Base-by-base conservation (phyloP, 1,140 invertebrate genomes). In the Heliconius himera region DNA sequence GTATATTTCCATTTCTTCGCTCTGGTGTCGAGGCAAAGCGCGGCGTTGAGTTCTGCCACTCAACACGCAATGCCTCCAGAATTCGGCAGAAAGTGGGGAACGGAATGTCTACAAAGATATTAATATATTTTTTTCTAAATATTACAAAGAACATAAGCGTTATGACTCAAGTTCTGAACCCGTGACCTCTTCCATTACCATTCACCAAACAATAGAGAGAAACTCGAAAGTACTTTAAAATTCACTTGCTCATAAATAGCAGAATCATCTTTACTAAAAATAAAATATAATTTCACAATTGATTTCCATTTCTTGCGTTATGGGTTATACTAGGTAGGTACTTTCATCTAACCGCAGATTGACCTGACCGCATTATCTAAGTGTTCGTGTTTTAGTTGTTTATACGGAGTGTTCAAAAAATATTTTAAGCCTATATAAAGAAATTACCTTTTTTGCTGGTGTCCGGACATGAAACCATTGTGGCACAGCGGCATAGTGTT, bases 301-400 rank as follows among this genome's bases (percentile, higher is more conserved):
- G 74, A 66, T 76, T 76, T 76, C 38, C 74, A 76, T 76, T 76
- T 76, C 54, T 74, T 26, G 56, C 36, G 22, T 46, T 76, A 76
- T 60, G 26, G 70, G 49, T 77, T 77, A 72, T 60, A 16, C 41
- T 46, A 16, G 3, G 41, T 4, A 51, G 70, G 70, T 49, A 77
- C 76, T 77, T 77, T 77, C 70, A 22, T 77, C 36, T 49, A 54
- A 77, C 76, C 70, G 29, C 76, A 26, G n/a, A 38, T 72, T 77
- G 76, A 77, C 76, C 76, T 70, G 46, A 77, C 70, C 76, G 70
- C 76, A 77, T 72, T 77, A 54, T 72, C 18, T 33, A 56, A 56
- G 26, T 9, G 70, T 77, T 71, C 49, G n/a, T 73, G 29, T 54
- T 72, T 22, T 66, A 2, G 8, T 26, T 33, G 20, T 38, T 54